phyloP scores from a whole-genome alignment of 2,797 vertebrate genomes.

The Gila robusta region DNA sequence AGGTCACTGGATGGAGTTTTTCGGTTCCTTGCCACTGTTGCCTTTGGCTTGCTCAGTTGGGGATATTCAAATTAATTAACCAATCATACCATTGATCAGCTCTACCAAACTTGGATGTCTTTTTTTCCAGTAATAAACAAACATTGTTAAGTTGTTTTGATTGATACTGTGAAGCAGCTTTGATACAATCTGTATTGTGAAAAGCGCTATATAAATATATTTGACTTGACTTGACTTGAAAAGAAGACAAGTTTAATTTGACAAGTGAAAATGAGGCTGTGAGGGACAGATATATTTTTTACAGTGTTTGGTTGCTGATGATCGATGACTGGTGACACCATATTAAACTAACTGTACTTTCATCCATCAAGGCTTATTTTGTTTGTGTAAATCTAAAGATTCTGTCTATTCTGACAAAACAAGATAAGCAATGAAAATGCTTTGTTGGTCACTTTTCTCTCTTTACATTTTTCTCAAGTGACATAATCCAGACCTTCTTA shows the following conservation, averaged over 20 bases:
- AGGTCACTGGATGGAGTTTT: too few relatives aligned
- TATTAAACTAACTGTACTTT: neutral
- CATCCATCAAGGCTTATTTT: neutral
- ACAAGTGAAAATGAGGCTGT: neutral
- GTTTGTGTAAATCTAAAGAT: neutral
- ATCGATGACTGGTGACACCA: neutral
- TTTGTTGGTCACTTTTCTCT: neutral
- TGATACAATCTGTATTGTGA: too few relatives aligned
- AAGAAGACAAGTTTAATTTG: neutral
- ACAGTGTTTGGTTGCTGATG: neutral
- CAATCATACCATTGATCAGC: too few relatives aligned
- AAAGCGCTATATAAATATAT: too few relatives aligned
- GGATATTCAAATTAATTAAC: too few relatives aligned
- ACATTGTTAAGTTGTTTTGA: too few relatives aligned
- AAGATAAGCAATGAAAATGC: neutral
- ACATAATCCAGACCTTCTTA: neutral
- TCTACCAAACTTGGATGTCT: too few relatives aligned
- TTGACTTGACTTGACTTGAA: too few relatives aligned
- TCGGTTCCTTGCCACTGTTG: too few relatives aligned
- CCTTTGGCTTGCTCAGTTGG: too few relatives aligned
- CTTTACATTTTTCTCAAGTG: neutral
- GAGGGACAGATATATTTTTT: neutral
- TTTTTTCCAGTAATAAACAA: too few relatives aligned
- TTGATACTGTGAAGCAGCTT: too few relatives aligned
- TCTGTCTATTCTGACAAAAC: neutral